A percentile compares a stretch with the other conserved stretches of the same genome.
phyloP scores from a whole-genome alignment of 2,113 vertebrate species.

The Myiozetetes cayanensis region DNA sequence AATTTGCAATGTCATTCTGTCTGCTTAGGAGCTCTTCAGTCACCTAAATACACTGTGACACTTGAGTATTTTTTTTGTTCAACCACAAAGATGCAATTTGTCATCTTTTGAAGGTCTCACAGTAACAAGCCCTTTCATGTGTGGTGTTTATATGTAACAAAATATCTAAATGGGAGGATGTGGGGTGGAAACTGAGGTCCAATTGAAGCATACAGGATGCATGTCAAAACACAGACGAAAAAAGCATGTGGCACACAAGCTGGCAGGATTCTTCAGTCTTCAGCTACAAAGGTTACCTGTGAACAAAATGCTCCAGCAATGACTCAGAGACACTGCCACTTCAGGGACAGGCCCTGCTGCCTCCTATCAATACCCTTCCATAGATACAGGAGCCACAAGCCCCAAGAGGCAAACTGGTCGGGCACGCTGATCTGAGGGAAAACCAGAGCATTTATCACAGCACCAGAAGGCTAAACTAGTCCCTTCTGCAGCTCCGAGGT shows the following conservation, averaged over 20 bases:
- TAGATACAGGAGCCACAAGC: rapidly evolving
- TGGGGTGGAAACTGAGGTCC: rapidly evolving
- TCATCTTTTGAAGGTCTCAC: neutral
- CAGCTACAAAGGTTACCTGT: neutral
- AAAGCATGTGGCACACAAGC: neutral
- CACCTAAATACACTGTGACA: neutral
- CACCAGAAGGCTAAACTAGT: neutral
- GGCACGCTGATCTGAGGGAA: neutral
- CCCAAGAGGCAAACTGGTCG: rapidly evolving
- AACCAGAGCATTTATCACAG: rapidly evolving
- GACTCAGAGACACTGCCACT: neutral
- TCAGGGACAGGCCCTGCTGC: rapidly evolving
- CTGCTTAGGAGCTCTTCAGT: neutral
- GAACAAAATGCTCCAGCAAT: neutral
- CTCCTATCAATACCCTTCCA: neutral
- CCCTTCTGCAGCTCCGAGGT: neutral
- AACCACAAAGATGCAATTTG: neutral
- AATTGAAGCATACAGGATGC: rapidly evolving
- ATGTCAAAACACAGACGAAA: rapidly evolving
- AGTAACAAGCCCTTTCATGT: neutral
- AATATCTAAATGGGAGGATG: neutral
- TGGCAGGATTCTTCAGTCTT: neutral
- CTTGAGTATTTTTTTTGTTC: neutral
- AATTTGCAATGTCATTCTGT: neutral
- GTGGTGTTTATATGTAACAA: neutral